Conservation (phyloP, 2,888 invertebrate species). For the Pemphredon lugubris region DNA sequence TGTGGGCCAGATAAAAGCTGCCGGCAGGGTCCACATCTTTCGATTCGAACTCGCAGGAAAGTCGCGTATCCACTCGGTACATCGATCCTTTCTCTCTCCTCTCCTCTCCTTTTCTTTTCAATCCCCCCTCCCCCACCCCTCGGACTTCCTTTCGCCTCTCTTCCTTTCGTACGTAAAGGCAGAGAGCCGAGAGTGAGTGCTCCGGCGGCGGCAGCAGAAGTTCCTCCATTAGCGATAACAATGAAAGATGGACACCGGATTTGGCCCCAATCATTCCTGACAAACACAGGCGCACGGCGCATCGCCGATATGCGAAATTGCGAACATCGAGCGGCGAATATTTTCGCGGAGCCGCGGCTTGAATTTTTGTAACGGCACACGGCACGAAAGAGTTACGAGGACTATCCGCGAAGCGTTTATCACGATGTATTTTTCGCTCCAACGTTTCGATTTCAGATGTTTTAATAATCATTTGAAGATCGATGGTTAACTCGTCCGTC, state of each 20-base stretch:
- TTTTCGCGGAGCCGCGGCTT: slow-evolving; percentile 20
- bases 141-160: slow-evolving; percentile 46
- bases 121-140: slow-evolving; percentile 17
- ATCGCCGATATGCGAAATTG: slow-evolving; percentile 41
- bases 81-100: slow-evolving; percentile 50
- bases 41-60: slow-evolving; percentile 68
- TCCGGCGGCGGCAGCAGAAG: slow-evolving; percentile 68
- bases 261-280: slow-evolving; percentile 69
- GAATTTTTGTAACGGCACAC: slow-evolving; percentile 3
- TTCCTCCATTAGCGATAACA: slow-evolving; percentile 79
- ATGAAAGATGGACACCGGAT: slow-evolving; percentile 75
- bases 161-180: slow-evolving; percentile 56
- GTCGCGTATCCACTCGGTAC: slow-evolving; percentile 63
- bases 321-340: slow-evolving; percentile 37
- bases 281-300: slow-evolving; percentile 62
- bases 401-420: too few species aligned
- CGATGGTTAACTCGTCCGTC: too few species aligned
- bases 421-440: too few species aligned
- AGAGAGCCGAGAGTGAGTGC: slow-evolving; percentile 64
- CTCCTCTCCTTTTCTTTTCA: slow-evolving; percentile 19
- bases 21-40: slow-evolving; percentile 58
- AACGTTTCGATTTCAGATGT: too few species aligned
- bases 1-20: slow-evolving; percentile 70
- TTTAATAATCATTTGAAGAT: too few species aligned
- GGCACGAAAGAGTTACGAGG: too few species aligned